phyloP scores from a whole-genome alignment of 2,113 vertebrate genomes.

The Chamaea fasciata region DNA sequence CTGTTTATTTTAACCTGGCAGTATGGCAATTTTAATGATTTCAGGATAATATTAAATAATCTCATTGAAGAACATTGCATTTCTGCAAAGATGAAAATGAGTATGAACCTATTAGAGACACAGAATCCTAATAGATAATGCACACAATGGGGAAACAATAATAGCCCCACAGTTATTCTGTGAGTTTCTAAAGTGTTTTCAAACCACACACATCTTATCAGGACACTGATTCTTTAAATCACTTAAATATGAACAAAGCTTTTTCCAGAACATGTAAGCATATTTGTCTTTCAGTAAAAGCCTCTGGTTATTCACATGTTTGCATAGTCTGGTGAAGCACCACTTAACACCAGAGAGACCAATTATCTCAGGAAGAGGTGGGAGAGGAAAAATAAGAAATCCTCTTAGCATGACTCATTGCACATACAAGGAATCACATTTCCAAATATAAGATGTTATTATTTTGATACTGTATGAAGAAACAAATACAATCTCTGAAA shows the following conservation, averaged over 20 bases:
- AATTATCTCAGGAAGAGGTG: not conserved
- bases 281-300: not conserved
- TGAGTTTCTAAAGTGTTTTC: not conserved
- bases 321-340: not conserved
- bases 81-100: not conserved
- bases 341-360: not conserved
- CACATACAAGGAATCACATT: not conserved
- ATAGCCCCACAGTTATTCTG: not conserved
- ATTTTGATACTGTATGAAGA: not conserved
- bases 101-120: not conserved
- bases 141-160: not conserved
- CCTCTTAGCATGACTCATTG: not conserved
- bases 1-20: not conserved
- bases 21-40: not conserved
- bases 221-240: not conserved
- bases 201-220: not conserved
- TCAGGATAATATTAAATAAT: not conserved
- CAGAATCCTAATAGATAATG: not conserved
- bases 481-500: not conserved
- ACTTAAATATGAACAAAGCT: not conserved
- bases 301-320: not conserved
- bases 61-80: not conserved
- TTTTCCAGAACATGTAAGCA: not conserved
- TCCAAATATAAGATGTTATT: not conserved
- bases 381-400: not conserved